Base-by-base conservation (phyloP, 1,140 invertebrate species). In the Oryctes rhinoceros region DNA sequence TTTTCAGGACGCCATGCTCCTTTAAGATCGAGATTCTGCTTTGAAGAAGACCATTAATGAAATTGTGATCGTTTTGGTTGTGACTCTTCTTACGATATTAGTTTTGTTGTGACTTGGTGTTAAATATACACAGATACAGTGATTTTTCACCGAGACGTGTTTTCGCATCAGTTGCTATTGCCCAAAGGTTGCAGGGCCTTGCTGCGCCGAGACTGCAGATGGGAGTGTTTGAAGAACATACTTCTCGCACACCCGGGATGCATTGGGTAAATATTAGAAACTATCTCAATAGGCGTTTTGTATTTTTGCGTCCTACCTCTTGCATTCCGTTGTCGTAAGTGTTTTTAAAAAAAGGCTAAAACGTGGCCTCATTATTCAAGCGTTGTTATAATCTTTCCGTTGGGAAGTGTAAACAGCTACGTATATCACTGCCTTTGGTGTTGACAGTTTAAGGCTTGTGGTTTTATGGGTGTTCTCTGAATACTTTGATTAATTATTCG, bases 161-260 rank as follows among this genome's bases (percentile, higher is more conserved):
- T 35, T 67, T 24, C 24, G 65, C 65, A 59, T 74, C 67, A 76
- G 75, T 44, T 76, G 76, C 76, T 80, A 76, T 71, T 24, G 78
- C 78, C 77, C 79, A 62, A 53, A 62, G 48, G 48, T 67, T 74
- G 59, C 75, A 39, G 79, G 78, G 79, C 79, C 80, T 76, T 83
- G 85, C 82, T 83, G 82, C 84, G 83, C 82, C 84, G 83, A 85
- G 81, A 79, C 84, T 85, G 86, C 86, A 86, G 86, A 86, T 87
- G 86, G 86, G 86, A 86, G 85, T 87, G 84, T 87, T 87, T 84
- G 86, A 87, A 83, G 86, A 87, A 79, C 82, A 82, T 81, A 82
- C 83, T 83, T 85, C 84, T 84, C 84, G 84, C 84, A 85, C 83
- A 81, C 85, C 83, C 85, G 86, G 86, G 84, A 87, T 87, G 86